Evolutionary conservation across 2,888 invertebrate genomes (phyloP), one percentile per base, ranked within the genome.

Genomic region (Agrochola litura): DNA sequence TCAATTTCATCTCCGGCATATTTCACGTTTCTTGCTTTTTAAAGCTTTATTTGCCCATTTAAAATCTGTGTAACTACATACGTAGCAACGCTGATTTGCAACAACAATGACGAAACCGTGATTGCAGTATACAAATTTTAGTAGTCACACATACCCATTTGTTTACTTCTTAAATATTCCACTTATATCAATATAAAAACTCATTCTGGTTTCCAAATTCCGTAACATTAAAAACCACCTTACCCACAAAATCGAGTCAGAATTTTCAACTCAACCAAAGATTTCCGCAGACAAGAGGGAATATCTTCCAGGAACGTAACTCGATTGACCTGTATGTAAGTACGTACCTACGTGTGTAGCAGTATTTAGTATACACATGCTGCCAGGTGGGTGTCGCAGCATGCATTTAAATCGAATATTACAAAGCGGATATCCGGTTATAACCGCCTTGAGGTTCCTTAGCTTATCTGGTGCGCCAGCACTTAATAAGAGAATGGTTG

Each of bases 391-490:
- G 86, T 77, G 77, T 83, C 90, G 88, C 89, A 90, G 90, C 88
- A 94, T 94, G 94, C 94, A 94, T 94, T 94, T 94, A 94, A 94
- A 94, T 94, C 91, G 93, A 92, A 93, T 92, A 94, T 94, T 93
- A 94, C 91, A 92, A 92, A 89, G 88, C 89, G 87, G 91, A 90
- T 88, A 86, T 73, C 88, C 86, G 69, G 84, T 83, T 88, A 89
- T 87, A 90, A 86, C 90, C 85, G 77, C 85, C 87, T 88, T 77
- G 79, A 81, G 86, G 83, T 86, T 83, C 85, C 77, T 82, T 63
- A 69, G 76, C 73, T 73, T 77, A 77, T 72, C 74, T 16, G 64
- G 82, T 76, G 72, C 67, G 64, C 52, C 43, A 8, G 74, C 73
- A 75, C 84, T 81, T 83, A 60, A 73, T 79, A 82, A 69, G 68